phyloP scores from a whole-genome alignment of 2,888 invertebrate species.

The Neoitamus cyanurus region DNA sequence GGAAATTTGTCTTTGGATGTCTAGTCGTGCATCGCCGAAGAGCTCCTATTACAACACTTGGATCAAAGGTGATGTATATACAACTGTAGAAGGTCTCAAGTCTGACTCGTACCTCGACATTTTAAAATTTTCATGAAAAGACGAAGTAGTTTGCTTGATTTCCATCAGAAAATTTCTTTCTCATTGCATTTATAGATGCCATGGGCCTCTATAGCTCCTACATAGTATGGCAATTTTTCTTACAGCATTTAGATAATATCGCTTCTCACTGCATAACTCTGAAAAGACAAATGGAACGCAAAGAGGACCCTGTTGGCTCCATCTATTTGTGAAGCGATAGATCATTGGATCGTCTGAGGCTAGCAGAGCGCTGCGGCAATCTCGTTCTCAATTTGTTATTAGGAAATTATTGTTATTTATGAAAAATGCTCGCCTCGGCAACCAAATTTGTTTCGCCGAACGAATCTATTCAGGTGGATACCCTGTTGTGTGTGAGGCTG shows the following conservation, averaged over 20 bases:
- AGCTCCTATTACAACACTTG: too few relatives aligned
- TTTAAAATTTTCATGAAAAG: too few relatives aligned
- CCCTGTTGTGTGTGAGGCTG: not conserved
- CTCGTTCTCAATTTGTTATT: slow-evolving; percentile 5
- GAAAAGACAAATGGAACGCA: not conserved
- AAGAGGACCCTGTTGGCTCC: not conserved
- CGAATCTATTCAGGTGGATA: slow-evolving; percentile 11
- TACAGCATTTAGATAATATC: not conserved
- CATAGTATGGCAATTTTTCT: not conserved
- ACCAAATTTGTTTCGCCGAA: slow-evolving; percentile 12
- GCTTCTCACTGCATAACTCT: not conserved
- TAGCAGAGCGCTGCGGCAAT: not conserved
- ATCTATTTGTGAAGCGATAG: not conserved
- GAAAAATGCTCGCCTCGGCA: slow-evolving; percentile 13
- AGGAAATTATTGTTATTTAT: slow-evolving; percentile 6
- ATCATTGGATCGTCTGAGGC: not conserved
- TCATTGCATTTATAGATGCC: too few relatives aligned
- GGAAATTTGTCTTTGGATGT: too few relatives aligned
- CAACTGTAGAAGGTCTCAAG: too few relatives aligned
- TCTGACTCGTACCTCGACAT: too few relatives aligned
- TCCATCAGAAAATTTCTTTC: too few relatives aligned
- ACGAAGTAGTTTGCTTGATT: too few relatives aligned
- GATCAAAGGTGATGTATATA: too few relatives aligned
- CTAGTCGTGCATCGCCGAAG: too few relatives aligned
- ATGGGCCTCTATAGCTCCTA: not conserved